phyloP scores from a whole-genome alignment of 2,888 invertebrate genomes.

The Hetaerina titia region DNA sequence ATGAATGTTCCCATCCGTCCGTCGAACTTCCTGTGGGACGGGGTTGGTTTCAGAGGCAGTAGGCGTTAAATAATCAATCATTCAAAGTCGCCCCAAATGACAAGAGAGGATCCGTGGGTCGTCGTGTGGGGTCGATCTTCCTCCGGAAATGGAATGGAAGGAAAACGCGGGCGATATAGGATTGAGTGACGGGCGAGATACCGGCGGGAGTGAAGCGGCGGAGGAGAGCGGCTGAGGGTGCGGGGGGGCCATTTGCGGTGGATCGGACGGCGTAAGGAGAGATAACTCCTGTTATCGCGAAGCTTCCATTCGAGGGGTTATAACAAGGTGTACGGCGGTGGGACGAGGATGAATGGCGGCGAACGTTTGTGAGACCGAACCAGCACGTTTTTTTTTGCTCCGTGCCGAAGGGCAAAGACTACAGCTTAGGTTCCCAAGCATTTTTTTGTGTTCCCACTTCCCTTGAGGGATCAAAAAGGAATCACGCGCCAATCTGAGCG shows the following conservation, averaged over 20 bases:
- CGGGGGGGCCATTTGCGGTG: neutral
- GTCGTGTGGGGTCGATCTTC: neutral
- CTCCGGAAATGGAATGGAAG: neutral
- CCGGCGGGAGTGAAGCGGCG: neutral
- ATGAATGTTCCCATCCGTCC: neutral
- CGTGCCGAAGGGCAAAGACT: no score
- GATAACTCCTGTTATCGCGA: no score
- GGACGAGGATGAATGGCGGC: no score
- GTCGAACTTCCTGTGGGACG: neutral
- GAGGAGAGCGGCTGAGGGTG: neutral
- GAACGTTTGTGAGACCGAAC: no score
- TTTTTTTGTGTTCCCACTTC: no score
- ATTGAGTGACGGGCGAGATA: conserved; percentile 1
- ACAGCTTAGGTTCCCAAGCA: no score
- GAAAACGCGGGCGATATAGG: neutral
- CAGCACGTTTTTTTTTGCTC: no score
- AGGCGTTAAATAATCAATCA: conserved; percentile 17
- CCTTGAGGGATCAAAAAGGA: no score
- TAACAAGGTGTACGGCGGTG: no score
- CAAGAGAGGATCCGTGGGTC: neutral
- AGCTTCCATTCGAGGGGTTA: no score
- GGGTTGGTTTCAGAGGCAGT: neutral
- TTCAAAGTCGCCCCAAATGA: neutral
- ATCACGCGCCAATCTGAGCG: no score
- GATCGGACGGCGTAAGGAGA: no score